Base-by-base conservation (phyloP, 1,140 invertebrate species). In the Trachymyrmex cornetzi region DNA sequence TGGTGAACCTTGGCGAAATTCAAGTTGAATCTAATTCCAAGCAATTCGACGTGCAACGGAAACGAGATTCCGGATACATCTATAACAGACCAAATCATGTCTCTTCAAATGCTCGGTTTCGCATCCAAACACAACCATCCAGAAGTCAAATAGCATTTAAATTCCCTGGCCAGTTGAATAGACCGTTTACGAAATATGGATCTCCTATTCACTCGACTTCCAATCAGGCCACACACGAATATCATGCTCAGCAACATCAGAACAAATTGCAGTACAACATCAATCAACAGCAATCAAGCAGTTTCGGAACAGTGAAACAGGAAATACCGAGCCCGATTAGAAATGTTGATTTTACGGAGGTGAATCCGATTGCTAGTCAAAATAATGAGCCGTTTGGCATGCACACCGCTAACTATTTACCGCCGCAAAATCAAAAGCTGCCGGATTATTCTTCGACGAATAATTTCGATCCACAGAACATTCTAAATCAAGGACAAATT, bases 321-420 rank as follows among this genome's bases (percentile, higher is more conserved):
- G 88, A 86, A 34, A 72, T 93, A 1, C 92, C 94, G 0, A 93
- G 85, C 90, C 90, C 93, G 27, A 89, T 94, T 0, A 93, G 88
- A 87, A 55, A 92, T 30, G 50, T 77, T 0, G 92, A 94, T 53
- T 95, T 94, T 48, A 67, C 88, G 0, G 89, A 93, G 64, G 80
- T 88, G 14, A 93, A 91, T 90, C 92, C 94, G 2, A 95, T 95
- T 22, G 91, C 95, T 7, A 94, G 92, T 89, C 95, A 95, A 84
- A 95, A 95, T 74, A 90, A 92, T 19, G 87, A 92, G 86, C 94
- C 95, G 0, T 95, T 95, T 44, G 92, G 92, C 38, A 87, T 86
- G 5, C 89, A 95, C 63, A 92, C 92, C 5, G 94, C 95, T 0
- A 92, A 94, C 59, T 95, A 95, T 81, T 87, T 95, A n/a, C 95